Percentiles rank a stretch among this genome's conserved stretches.
These are phyloP conservation scores for Siniperca chuatsi DNA, from an alignment of 2,113 vertebrate species.

Conservation along the genomic window DNA sequence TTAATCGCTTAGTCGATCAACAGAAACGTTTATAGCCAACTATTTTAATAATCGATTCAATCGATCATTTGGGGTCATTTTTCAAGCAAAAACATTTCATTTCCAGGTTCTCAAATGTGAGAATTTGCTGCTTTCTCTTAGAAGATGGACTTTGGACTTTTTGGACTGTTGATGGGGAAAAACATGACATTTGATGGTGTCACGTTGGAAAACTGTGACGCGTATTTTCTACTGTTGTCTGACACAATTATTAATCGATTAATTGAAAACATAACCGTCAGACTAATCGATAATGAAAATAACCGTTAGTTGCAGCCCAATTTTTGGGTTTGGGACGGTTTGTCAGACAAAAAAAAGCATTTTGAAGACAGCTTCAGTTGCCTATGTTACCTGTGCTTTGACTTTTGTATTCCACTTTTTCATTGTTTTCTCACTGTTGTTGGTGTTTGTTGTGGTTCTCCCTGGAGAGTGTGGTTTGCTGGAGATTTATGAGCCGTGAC, in stretches of 20 bases:
- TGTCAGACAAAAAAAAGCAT: too few species aligned
- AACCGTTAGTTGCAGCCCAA: background rate
- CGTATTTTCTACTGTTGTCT: background rate
- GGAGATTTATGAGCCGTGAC: constrained; percentile 64
- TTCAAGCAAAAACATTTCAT: background rate
- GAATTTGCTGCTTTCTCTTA: background rate
- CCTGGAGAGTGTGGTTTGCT: constrained; percentile 54
- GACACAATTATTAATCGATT: too few species aligned
- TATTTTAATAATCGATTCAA: background rate
- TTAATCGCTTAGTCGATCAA: background rate
- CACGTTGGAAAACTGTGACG: too few species aligned
- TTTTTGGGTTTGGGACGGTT: too few species aligned
- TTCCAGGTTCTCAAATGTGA: background rate
- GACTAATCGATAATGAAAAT: background rate
- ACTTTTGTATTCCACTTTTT: constrained; percentile 1
- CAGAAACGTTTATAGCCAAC: background rate
- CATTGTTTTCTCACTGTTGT: constrained; percentile 40
- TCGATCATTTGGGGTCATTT: background rate
- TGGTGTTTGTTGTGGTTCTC: constrained; percentile 46
- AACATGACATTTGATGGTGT: background rate
- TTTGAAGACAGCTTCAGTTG: too few species aligned
- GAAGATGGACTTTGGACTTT: too few species aligned
- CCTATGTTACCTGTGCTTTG: too few species aligned
- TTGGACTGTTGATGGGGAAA: background rate
- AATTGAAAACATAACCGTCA: background rate